These are phyloP conservation scores for Pelvicachromis taeniatus DNA, from an alignment of 2,113 vertebrate genomes.

Conservation along the genomic window DNA sequence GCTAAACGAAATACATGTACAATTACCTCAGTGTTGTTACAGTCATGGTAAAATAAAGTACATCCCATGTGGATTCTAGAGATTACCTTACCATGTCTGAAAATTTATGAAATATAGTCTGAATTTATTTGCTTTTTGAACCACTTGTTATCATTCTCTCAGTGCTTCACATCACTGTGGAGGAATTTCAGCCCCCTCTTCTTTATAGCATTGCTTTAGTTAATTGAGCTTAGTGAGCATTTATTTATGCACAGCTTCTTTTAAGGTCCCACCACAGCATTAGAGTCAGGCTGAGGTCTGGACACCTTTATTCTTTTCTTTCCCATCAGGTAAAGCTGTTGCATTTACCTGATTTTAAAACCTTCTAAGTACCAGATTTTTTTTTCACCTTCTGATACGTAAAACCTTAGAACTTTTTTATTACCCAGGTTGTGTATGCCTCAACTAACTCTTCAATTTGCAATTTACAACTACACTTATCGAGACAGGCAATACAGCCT, in stretches of 20 bases:
- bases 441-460: neutral
- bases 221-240: neutral
- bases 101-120: too few species aligned
- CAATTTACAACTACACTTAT: neutral
- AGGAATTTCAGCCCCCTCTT: too few species aligned
- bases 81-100: too few species aligned
- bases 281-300: neutral
- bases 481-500: neutral
- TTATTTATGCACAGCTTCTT: neutral
- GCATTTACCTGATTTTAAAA: neutral
- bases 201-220: too few species aligned
- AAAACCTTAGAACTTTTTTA: neutral
- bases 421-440: too few species aligned
- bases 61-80: too few species aligned
- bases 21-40: neutral
- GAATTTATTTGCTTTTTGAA: too few species aligned
- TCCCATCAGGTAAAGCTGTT: neutral
- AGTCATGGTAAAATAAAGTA: too few species aligned
- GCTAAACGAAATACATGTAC: neutral
- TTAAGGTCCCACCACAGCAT: neutral
- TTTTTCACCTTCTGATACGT: neutral
- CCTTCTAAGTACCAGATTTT: neutral
- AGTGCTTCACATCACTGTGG: too few species aligned
- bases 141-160: too few species aligned
- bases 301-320: neutral